Conservation (phyloP, 2,888 invertebrate genomes). For the Melanotus villosus region DNA sequence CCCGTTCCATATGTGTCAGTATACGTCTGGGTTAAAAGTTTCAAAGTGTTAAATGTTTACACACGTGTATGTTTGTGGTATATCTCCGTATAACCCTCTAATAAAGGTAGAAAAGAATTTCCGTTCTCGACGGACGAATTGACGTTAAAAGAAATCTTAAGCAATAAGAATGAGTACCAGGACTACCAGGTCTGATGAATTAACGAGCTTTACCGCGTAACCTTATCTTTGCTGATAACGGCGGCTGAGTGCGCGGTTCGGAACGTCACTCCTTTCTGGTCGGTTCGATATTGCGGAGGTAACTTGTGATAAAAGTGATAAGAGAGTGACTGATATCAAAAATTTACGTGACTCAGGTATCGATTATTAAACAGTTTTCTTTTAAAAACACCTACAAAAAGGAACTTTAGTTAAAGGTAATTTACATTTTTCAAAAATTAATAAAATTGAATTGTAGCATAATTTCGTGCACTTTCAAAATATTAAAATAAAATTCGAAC, state of each 20-base stretch:
- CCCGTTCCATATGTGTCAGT: conserved; percentile 31
- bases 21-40: neutral
- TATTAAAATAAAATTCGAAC: no score
- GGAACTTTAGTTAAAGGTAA: no score
- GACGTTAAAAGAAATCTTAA: neutral
- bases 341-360: conserved; percentile 19
- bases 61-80: conserved; percentile 25
- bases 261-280: conserved; percentile 18
- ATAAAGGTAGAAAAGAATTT: conserved; percentile 34
- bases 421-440: no score
- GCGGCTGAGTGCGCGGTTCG: conserved; percentile 29
- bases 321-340: conserved; percentile 23
- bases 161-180: neutral
- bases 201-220: conserved; percentile 17
- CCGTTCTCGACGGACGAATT: conserved; percentile 5
- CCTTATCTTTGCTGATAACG: conserved; percentile 33
- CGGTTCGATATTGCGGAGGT: conserved; percentile 33
- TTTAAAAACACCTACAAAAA: no score
- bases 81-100: neutral
- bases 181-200: no score
- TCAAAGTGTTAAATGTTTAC: conserved; percentile 27
- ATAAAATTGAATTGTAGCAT: no score
- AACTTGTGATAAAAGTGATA: conserved; percentile 15
- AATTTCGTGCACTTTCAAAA: no score
- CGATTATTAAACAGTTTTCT: neutral